Conservation (phyloP, 2,888 invertebrate genomes). For the Erebia epiphron region DNA sequence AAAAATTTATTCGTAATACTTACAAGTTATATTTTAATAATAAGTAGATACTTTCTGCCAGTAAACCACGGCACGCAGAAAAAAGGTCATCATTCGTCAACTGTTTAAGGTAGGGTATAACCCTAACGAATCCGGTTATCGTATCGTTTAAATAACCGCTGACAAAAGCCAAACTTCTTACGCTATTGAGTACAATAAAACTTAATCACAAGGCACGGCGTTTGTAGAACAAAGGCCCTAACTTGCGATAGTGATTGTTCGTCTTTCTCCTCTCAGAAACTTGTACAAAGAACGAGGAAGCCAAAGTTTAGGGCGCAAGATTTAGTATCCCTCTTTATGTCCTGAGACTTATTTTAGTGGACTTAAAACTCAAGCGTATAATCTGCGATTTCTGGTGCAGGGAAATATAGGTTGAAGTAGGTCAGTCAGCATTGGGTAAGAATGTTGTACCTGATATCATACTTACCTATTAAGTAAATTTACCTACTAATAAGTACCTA, state of each 20-base stretch:
- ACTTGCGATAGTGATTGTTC: slow-evolving; percentile 24
- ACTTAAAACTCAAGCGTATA: neutral
- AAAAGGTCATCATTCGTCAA: neutral
- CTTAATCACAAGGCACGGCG: slow-evolving; percentile 10
- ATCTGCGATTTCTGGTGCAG: neutral
- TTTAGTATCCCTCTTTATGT: slow-evolving; percentile 6
- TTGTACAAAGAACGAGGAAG: slow-evolving; percentile 16
- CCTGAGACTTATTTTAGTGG: slow-evolving; percentile 1
- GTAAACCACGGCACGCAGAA: neutral
- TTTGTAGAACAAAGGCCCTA: slow-evolving; percentile 18
- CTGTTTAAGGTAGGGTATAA: neutral
- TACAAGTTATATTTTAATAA: too few relatives aligned
- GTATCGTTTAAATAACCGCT: slow-evolving; percentile 4
- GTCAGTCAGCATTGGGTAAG: too few relatives aligned
- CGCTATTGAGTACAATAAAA: slow-evolving; percentile 14
- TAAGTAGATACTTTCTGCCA: too few relatives aligned
- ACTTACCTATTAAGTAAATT: neutral
- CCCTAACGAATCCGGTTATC: neutral
- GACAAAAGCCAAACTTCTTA: slow-evolving; percentile 18
- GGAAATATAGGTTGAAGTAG: neutral
- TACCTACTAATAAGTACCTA: too few relatives aligned
- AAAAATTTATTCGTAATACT: too few relatives aligned
- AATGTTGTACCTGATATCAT: neutral
- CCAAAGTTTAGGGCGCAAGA: slow-evolving; percentile 19
- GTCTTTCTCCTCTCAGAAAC: slow-evolving; percentile 15